Base-by-base conservation (phyloP, 2,113 vertebrate species). In the Scomber colias region DNA sequence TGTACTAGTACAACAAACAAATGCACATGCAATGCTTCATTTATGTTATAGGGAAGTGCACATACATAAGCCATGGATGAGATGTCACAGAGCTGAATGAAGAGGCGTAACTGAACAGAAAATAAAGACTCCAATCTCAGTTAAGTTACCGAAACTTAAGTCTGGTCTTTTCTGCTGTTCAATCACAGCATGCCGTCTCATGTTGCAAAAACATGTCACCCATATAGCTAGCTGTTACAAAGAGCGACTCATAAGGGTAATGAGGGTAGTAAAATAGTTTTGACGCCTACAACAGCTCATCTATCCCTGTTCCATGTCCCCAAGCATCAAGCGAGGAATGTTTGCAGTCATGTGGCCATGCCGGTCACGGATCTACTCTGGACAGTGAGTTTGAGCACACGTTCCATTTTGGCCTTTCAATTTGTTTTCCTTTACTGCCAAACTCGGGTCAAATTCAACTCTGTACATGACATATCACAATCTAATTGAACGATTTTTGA, bases 261-360 rank as follows among this genome's bases (percentile, higher is more conserved):
- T 40, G 14, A 21, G 31, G 53, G 59, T 14, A 50, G 17, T 30
- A 50, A 27, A 46, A 17, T 3, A 30, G 15, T 62, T 27, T 1
- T 45, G 0, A 49, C 24, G 35, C 11, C 13, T 16, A 49, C 46
- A 60, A 55, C 45, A 55, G 24, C 24, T 68, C 50, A 66, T 40
- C 24, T 66, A 17, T 15, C 11, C 10, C 24, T 30, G 6, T 14
- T 59, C 16, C 51, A 12, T 70, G 64, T 44, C 19, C 35, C 31
- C 3, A 16, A 61, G 57, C 73, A 75, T 75, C 49, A 50, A 75
- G 60, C 6, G 44, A 81, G 72, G 61, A 75, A 81, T 68, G 82
- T 65, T 10, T 16, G 21, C 63, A 60, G 50, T 81, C 64, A 70
- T 60, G 53, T 51, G 51, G 24, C 48, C 63, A 21, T 12, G 17